Evolutionary conservation across 2,888 invertebrate genomes (phyloP).

Genomic region (Drosophila prolongata): DNA sequence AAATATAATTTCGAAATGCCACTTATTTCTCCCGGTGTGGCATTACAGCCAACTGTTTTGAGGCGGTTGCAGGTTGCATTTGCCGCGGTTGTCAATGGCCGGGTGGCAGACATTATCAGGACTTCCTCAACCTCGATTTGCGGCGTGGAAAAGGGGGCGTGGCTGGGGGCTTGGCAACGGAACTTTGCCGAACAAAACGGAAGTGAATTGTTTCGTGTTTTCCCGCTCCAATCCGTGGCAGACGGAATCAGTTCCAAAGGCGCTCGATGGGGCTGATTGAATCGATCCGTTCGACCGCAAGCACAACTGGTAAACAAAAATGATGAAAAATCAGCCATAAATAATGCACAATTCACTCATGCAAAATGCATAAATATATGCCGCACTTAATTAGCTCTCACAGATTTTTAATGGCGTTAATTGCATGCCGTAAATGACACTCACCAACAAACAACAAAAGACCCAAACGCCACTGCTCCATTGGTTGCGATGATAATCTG

Average conservation of each 20-base stretch:
- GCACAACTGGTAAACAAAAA: conserved; percentile 10
- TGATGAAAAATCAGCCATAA: conserved; percentile 26
- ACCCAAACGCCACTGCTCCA: conserved; percentile 18
- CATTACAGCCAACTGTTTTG: conserved; percentile 8
- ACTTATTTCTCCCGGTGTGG: conserved; percentile 1
- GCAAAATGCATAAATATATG: conserved; percentile 37
- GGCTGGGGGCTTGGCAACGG: conserved; percentile 14
- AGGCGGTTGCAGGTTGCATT: conserved; percentile 15
- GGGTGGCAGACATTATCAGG: conserved; percentile 53
- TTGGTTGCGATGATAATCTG: conserved; percentile 35
- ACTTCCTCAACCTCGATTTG: conserved; percentile 17
- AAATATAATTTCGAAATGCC: too few species aligned
- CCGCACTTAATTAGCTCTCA: conserved; percentile 64
- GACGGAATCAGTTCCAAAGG: conserved; percentile 4
- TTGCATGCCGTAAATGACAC: conserved; percentile 63
- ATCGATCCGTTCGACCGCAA: conserved; percentile 22
- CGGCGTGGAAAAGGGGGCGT: conserved; percentile 4
- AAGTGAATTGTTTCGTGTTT: conserved; percentile 42
- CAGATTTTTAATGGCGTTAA: conserved; percentile 71
- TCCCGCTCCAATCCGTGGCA: background rate
- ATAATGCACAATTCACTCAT: conserved; percentile 31
- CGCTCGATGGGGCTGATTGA: conserved; percentile 5
- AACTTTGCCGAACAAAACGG: conserved; percentile 29
- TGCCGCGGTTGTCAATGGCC: conserved; percentile 50
- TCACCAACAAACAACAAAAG: conserved; percentile 24